Evolutionary conservation across 2,888 invertebrate genomes (phyloP), one percentile per base, ranked within the genome.

Genomic region (Cataglyphis rosenhaueri): DNA sequence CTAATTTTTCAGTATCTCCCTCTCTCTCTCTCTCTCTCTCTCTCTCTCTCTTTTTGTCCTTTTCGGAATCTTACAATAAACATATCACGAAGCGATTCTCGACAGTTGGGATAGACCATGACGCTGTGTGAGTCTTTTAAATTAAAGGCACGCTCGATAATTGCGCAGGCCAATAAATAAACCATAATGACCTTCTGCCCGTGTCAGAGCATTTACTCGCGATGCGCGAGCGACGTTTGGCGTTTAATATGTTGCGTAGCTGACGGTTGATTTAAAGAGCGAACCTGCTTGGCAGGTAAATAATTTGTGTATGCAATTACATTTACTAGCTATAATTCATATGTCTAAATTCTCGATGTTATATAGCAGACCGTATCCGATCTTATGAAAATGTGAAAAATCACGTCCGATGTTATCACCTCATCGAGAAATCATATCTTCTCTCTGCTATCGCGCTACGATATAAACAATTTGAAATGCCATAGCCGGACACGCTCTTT

Each of bases 151-250:
- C 76, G 66, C 76, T 55, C 29, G 78, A 70, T 78, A 78, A 78
- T 70, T 70, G 78, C 78, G 78, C 70, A 52, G 59, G 21, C 78
- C 78, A 70, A 78, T 78, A 78, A 78, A 78, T 78, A 78, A 78
- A 78, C 78, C 70, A 78, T 70, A 78, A 78, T 70, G 78, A 78
- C 59, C 59, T 57, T 59, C 59, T 70, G 48, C n/a, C 70, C 44
- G 59, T 59, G 78, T 78, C 78, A 35, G 44, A 44, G 70, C 78
- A 44, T 70, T 78, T 78, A 59, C 78, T 70, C 25, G 78, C 35
- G 70, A 70, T 59, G 70, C 44, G 78, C 78, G 70, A 70, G 57
- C 70, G 57, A 70, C 70, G 78, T 78, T 70, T 59, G 70, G 78
- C 70, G 70, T 78, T 44, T 78, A 70, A 70, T 70, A 78, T 59